A percentile compares a stretch with the other conserved stretches of the same genome.
Evolutionary conservation across 2,888 invertebrate genomes (phyloP).

Genomic region (Mamestra brassicae): DNA sequence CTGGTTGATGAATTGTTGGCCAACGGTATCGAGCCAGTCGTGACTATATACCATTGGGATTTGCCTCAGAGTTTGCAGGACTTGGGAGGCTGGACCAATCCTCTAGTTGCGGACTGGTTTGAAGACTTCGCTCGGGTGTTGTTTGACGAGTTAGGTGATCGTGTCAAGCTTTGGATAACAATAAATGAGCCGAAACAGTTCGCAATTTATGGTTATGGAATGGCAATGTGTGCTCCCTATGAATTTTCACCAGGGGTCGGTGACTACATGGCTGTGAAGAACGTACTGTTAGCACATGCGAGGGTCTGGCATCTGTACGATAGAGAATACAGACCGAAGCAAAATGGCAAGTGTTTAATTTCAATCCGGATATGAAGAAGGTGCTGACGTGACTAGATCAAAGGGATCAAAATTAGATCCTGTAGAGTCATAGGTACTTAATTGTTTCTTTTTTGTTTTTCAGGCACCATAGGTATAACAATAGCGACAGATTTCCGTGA

Average conservation of each 20-base stretch:
- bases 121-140: constrained; percentile 87
- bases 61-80: constrained; percentile 90
- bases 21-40: constrained; percentile 91
- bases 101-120: constrained; percentile 85
- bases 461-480: constrained; percentile 80
- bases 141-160: constrained; percentile 86
- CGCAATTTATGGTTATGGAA: constrained; percentile 86
- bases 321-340: constrained; percentile 76
- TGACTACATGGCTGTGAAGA: constrained; percentile 88
- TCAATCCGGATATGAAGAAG: background rate
- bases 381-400: background rate
- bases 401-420: no score
- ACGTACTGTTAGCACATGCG: constrained; percentile 91
- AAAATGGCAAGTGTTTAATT: constrained; percentile 72
- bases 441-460: constrained; percentile 4
- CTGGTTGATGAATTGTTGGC: constrained; percentile 91
- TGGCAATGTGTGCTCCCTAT: constrained; percentile 78
- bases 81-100: constrained; percentile 90
- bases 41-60: constrained; percentile 91
- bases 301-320: constrained; percentile 86
- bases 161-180: constrained; percentile 91
- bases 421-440: background rate
- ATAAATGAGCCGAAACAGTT: constrained; percentile 91
- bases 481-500: constrained; percentile 81
- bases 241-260: constrained; percentile 84